These are phyloP conservation scores for Coracias cyanogaster DNA, from an alignment of 2,797 vertebrate species.

Conservation along the genomic window DNA sequence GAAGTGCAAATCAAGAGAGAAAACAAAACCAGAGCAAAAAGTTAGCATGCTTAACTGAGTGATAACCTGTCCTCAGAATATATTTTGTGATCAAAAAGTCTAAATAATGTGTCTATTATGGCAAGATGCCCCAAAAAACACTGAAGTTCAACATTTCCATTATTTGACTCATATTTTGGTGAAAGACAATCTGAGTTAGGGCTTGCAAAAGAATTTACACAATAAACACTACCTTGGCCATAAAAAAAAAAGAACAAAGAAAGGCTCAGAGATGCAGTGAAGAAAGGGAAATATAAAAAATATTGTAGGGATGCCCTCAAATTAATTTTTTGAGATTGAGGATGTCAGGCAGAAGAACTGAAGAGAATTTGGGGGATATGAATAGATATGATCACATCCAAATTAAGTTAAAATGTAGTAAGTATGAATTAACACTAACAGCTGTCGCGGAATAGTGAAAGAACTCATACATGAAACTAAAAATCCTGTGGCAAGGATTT, in stretches of 20 bases:
- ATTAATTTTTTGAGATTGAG: background rate
- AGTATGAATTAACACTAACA: background rate
- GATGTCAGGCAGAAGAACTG: background rate
- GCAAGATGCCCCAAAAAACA: background rate
- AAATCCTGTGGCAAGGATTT: background rate
- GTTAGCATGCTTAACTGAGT: background rate
- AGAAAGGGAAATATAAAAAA: background rate
- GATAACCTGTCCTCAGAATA: background rate
- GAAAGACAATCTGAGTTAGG: background rate
- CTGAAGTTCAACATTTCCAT: background rate
- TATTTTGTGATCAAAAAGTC: background rate
- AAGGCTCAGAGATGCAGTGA: background rate
- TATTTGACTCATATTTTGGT: background rate
- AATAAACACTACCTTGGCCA: background rate
- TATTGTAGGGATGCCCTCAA: background rate
- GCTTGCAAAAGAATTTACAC: background rate
- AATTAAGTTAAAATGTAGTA: background rate
- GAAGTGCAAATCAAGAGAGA: background rate
- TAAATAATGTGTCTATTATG: background rate
- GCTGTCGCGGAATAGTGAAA: background rate
- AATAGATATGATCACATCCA: background rate
- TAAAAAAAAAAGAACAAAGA: background rate
- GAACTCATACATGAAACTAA: background rate
- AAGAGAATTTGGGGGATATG: background rate
- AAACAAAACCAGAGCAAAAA: background rate